phyloP scores from a whole-genome alignment of 2,797 vertebrate genomes.

The Phrynocephalus vlangalii region DNA sequence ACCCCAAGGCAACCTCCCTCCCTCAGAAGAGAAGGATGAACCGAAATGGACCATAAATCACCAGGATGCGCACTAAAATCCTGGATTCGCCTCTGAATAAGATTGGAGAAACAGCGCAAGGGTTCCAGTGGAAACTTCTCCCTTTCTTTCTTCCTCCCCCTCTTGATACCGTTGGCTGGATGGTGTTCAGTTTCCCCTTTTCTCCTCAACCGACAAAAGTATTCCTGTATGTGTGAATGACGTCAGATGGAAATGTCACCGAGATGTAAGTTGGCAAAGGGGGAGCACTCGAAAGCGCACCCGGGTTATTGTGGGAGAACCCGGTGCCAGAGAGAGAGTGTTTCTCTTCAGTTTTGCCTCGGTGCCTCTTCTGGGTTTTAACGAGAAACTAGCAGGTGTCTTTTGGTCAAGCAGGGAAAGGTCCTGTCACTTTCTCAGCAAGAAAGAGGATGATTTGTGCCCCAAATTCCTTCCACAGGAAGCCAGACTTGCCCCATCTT shows the following conservation, averaged over 20 bases:
- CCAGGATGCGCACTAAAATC: too few relatives aligned
- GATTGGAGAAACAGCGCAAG: too few relatives aligned
- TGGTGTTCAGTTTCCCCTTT: not conserved
- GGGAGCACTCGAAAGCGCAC: slow-evolving; percentile 9
- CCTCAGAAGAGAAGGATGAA: too few relatives aligned
- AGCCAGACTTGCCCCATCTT: too few relatives aligned
- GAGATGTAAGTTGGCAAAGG: slow-evolving; percentile 39
- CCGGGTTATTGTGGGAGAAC: slow-evolving; percentile 15
- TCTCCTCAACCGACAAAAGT: slow-evolving; percentile 16
- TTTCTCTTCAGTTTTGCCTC: slow-evolving; percentile 22
- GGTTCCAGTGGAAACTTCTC: not conserved
- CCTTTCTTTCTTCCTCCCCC: not conserved
- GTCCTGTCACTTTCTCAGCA: not conserved
- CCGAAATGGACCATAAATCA: too few relatives aligned
- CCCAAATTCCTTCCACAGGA: too few relatives aligned
- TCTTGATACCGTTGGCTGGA: not conserved
- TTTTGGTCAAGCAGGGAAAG: not conserved
- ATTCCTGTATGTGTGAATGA: slow-evolving; percentile 52
- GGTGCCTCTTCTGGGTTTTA: not conserved
- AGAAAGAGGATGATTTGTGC: not conserved
- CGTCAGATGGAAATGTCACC: slow-evolving; percentile 52
- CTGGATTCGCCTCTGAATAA: too few relatives aligned
- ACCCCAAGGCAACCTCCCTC: too few relatives aligned
- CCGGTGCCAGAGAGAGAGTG: slow-evolving; percentile 11
- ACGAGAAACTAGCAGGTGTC: not conserved